These are phyloP conservation scores for Pelvicachromis taeniatus DNA, from an alignment of 2,113 vertebrate genomes.

Conservation along the genomic window DNA sequence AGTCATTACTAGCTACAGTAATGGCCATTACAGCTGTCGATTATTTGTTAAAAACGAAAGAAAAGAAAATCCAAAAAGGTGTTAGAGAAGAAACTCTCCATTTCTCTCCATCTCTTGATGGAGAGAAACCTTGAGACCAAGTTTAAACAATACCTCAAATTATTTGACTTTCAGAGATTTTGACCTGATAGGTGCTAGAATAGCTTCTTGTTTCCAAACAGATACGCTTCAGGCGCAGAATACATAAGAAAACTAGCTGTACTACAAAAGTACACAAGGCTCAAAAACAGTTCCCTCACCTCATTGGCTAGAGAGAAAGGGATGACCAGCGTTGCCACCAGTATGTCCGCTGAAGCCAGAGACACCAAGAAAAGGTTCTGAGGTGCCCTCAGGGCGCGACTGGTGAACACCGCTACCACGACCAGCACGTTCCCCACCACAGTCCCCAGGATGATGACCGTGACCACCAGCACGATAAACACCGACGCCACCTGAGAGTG, in stretches of 20 bases:
- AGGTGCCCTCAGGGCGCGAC: slow-evolving; percentile 83
- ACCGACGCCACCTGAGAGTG: slow-evolving; percentile 75
- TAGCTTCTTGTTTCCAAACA: neutral
- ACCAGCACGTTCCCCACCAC: slow-evolving; percentile 81
- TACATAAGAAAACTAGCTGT: neutral
- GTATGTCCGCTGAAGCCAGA: slow-evolving; percentile 85
- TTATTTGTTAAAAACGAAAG: too few relatives aligned
- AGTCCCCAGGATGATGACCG: slow-evolving; percentile 73
- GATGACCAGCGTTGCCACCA: slow-evolving; percentile 88
- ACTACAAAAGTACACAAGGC: neutral
- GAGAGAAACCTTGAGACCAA: neutral
- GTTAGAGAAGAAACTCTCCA: too few relatives aligned
- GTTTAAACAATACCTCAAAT: neutral
- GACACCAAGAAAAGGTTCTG: slow-evolving; percentile 94
- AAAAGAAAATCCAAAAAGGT: too few relatives aligned
- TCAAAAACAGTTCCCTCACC: slow-evolving; percentile 63
- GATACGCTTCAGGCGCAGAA: neutral
- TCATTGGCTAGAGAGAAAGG: slow-evolving; percentile 92
- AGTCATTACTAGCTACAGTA: too few relatives aligned
- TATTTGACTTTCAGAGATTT: neutral
- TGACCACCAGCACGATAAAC: slow-evolving; percentile 79
- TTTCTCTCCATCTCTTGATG: too few relatives aligned
- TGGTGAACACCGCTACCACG: slow-evolving; percentile 82
- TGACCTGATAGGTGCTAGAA: fast-evolving
- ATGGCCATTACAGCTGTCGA: too few relatives aligned